These are phyloP conservation scores for Hemitrygon akajei DNA, from an alignment of 2,797 vertebrate genomes.

Conservation along the genomic window DNA sequence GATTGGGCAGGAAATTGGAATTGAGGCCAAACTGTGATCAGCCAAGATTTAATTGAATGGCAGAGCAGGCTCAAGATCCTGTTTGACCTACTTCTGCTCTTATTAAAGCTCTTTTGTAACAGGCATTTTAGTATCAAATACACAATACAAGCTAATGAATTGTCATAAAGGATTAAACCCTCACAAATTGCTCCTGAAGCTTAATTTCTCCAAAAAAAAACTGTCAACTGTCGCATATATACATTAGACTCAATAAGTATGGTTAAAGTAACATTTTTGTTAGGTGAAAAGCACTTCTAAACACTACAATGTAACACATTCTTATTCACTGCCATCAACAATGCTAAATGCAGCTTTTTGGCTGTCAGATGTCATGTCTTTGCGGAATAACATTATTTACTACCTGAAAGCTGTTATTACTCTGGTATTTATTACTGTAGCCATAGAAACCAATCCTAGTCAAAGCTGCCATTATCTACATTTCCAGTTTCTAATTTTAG, in stretches of 20 bases:
- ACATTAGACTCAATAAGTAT: not conserved
- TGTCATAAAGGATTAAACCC: not conserved
- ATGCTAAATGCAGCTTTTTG: constrained; percentile 14
- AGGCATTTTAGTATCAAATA: not conserved
- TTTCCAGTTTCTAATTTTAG: constrained; percentile 23
- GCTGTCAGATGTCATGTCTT: constrained; percentile 11
- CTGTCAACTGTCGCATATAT: not conserved
- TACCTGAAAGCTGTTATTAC: constrained; percentile 16
- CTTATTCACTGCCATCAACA: constrained; percentile 1
- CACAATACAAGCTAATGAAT: not conserved
- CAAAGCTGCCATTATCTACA: constrained; percentile 17
- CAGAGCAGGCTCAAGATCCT: too few species aligned
- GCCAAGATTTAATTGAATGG: too few species aligned
- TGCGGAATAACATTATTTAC: constrained; percentile 24
- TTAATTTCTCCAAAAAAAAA: not conserved
- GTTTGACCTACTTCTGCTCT: too few species aligned
- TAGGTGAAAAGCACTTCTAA: not conserved
- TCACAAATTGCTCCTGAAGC: not conserved
- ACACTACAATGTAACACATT: not conserved
- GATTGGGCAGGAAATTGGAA: too few species aligned
- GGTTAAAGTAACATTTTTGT: not conserved
- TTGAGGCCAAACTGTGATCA: too few species aligned
- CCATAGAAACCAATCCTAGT: constrained; percentile 1
- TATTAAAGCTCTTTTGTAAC: too few species aligned
- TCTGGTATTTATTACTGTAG: constrained; percentile 12